Conservation (phyloP, 2,797 vertebrate species). For the Lycodopsis pacificus region DNA sequence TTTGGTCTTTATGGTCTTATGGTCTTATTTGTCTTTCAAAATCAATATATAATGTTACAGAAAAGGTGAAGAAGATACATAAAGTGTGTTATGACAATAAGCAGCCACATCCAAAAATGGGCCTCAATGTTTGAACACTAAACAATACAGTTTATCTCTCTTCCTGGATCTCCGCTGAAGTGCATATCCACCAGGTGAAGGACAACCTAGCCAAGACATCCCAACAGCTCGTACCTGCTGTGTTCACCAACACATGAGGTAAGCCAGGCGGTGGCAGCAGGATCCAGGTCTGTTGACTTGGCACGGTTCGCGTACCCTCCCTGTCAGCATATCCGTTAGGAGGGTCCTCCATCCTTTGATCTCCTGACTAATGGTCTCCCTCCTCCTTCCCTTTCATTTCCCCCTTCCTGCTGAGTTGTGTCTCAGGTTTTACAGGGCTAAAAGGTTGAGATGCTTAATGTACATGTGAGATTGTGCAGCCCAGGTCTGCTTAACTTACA, state of each 20-base stretch:
- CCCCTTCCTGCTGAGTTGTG: constrained; percentile 49
- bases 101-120: neutral
- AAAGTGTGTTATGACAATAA: neutral
- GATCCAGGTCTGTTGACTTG: constrained; percentile 68
- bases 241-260: constrained; percentile 84
- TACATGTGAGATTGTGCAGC: neutral
- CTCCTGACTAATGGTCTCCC: constrained; percentile 58
- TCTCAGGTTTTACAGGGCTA: constrained; percentile 47
- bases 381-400: constrained; percentile 46
- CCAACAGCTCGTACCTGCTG: constrained; percentile 76
- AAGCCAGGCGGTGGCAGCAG: constrained; percentile 51
- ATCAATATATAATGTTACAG: constrained; percentile 6
- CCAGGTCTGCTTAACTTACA: neutral
- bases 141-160: constrained; percentile 14
- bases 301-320: constrained; percentile 40
- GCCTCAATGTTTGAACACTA: neutral
- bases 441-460: constrained; percentile 34
- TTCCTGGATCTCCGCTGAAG: constrained; percentile 55
- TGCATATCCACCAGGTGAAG: constrained; percentile 77
- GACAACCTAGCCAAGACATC: constrained; percentile 65
- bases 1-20: too few species aligned
- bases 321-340: constrained; percentile 48
- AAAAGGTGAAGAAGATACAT: neutral
- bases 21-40: neutral
- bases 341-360: constrained; percentile 67